phyloP scores from a whole-genome alignment of 2,888 invertebrate species.

The Oasisia sp. region DNA sequence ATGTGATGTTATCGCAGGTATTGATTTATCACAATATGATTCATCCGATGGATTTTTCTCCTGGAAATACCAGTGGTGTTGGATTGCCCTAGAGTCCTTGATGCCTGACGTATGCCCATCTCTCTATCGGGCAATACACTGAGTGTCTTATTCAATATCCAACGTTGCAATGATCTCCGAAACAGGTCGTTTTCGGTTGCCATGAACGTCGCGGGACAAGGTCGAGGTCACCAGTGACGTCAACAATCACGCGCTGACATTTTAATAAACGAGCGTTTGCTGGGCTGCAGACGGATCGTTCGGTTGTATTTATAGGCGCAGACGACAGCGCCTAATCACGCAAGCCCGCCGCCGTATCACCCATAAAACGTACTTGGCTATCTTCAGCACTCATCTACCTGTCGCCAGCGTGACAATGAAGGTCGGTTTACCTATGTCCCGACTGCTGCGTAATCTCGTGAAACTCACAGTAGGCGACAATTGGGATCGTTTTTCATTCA shows the following conservation, averaged over 20 bases:
- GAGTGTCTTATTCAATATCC: background rate
- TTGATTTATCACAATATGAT: background rate
- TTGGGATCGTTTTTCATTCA: background rate
- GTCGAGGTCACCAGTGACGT: background rate
- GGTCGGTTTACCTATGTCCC: background rate
- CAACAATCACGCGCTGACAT: background rate
- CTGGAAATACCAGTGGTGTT: background rate
- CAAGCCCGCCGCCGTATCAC: background rate
- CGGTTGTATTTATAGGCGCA: background rate
- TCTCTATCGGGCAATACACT: background rate
- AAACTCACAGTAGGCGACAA: background rate
- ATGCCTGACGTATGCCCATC: background rate
- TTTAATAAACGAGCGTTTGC: background rate
- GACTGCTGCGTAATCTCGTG: background rate
- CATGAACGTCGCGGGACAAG: background rate
- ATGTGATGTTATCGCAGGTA: background rate
- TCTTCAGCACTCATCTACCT: background rate
- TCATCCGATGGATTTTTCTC: background rate
- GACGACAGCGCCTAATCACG: background rate
- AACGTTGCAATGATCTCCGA: background rate
- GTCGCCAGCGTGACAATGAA: background rate
- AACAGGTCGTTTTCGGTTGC: background rate
- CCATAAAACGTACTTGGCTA: background rate
- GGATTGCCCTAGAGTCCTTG: background rate
- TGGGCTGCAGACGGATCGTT: background rate